Evolutionary conservation across 2,888 invertebrate genomes (phyloP), one percentile per base, ranked within the genome.

Genomic region (Iselma pallidipennis): DNA sequence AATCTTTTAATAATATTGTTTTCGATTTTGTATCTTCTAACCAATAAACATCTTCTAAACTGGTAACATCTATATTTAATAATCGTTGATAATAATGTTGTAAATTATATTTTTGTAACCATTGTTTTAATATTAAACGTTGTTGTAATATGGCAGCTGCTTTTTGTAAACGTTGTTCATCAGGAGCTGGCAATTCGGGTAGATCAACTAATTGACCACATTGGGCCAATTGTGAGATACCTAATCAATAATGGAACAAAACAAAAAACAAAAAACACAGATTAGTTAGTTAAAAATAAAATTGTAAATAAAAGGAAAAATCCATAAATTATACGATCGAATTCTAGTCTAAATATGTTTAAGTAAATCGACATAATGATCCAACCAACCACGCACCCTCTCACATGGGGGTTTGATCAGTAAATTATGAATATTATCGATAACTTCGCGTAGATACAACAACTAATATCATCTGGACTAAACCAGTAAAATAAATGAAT

Each of bases 1-100:
- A 89, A 82, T 94, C 93, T 78, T 91, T 91, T 57, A 84, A 81
- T 63, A 95, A 85, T 19, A 91, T 88, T 73, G 90, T 87, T 42
- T 89, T 88, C 19, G 91, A 91, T 59, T 89, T 87, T 59, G 88
- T 88, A 81, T 94, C 94, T 80, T 94, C 94, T 78, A 77, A 59
- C 94, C 94, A 94, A 82, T 94, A 94, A 28, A 94, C 94, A 82
- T 95, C 94, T 80, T 94, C 94, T 69, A 95, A 80, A n/a, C 92
- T 91, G 54, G 91, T 87, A 49, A 94, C 92, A 82, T 93, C 94
- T 78, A 92, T 87, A 72, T 89, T 89, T 73, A 92, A 84, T 72
- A 94, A 82, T 75, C 91, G 88, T 76, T 89, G 88, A 77, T 91
- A 91, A 57, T 89, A 87, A 74, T 89, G 88, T 76, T 91, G 91